Percentiles rank a stretch among this genome's conserved stretches.
phyloP scores from a whole-genome alignment of 2,113 vertebrate species.

The Guaruba guarouba region DNA sequence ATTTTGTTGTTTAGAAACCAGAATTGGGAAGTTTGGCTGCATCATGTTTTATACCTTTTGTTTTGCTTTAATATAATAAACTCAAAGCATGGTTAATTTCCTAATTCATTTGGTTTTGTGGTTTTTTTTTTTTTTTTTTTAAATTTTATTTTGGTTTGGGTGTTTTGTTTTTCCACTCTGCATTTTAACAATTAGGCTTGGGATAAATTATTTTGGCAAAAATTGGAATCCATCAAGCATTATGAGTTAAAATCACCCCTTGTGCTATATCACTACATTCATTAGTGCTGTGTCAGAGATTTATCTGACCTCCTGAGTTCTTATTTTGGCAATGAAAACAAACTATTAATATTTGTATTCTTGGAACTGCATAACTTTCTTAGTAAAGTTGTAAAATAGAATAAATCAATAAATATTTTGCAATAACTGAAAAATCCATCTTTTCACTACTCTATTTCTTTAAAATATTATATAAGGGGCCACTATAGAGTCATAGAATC shows the following conservation, averaged over 20 bases:
- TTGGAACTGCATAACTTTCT: neutral
- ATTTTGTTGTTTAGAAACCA: neutral
- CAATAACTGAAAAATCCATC: neutral
- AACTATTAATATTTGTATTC: neutral
- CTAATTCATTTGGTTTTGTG: neutral
- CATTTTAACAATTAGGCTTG: neutral
- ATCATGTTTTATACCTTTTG: neutral
- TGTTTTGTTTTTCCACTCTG: neutral
- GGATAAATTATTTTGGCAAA: neutral
- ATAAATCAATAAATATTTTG: neutral
- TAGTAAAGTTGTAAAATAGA: neutral
- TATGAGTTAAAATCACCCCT: neutral
- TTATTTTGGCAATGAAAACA: constrained; percentile 24
- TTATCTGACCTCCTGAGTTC: neutral
- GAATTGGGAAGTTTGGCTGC: accelerated
- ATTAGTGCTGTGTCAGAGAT: neutral
- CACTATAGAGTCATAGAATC: neutral
- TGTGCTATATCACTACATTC: neutral
- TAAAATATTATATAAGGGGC: neutral
- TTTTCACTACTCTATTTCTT: neutral
- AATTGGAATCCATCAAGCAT: neutral
- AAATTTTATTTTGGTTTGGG: neutral
- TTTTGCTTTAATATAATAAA: neutral
- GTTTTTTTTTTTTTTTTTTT: accelerated
- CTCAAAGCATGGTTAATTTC: neutral